These are phyloP conservation scores for Gorsachius goisagi DNA, from an alignment of 2,113 vertebrate species.

Conservation along the genomic window DNA sequence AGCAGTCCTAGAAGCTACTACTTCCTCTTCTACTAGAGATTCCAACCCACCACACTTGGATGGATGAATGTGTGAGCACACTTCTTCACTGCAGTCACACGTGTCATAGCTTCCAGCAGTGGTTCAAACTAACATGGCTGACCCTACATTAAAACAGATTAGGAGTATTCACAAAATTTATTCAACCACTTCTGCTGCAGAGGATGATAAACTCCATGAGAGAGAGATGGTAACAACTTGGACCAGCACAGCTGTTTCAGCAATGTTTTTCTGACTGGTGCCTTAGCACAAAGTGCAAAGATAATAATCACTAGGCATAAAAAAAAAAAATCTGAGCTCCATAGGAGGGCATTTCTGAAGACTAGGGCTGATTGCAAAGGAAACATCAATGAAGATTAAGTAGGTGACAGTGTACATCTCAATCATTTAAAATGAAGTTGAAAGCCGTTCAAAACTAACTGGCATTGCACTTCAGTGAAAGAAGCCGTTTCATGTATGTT, in stretches of 20 bases:
- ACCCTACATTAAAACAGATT: no score
- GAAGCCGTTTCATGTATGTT: neutral
- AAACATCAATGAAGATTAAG: neutral
- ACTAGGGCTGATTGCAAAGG: neutral
- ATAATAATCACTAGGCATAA: neutral
- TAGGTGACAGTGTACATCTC: neutral
- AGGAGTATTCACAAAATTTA: neutral
- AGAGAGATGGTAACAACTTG: neutral
- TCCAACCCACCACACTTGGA: neutral
- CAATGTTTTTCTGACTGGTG: neutral
- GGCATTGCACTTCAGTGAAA: neutral
- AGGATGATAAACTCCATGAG: neutral
- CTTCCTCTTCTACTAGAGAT: neutral
- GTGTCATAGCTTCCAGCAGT: no score
- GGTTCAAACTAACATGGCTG: no score
- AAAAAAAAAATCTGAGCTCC: neutral
- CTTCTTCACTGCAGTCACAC: neutral
- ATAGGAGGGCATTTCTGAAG: neutral
- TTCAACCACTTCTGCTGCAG: neutral
- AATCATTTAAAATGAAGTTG: neutral
- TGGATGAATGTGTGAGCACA: neutral
- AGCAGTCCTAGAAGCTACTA: neutral
- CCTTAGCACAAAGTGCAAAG: neutral
- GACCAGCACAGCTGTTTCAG: neutral
- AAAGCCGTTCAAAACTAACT: neutral